Evolutionary conservation across 2,888 invertebrate species (phyloP).

Genomic region (Monopis laevigella): DNA sequence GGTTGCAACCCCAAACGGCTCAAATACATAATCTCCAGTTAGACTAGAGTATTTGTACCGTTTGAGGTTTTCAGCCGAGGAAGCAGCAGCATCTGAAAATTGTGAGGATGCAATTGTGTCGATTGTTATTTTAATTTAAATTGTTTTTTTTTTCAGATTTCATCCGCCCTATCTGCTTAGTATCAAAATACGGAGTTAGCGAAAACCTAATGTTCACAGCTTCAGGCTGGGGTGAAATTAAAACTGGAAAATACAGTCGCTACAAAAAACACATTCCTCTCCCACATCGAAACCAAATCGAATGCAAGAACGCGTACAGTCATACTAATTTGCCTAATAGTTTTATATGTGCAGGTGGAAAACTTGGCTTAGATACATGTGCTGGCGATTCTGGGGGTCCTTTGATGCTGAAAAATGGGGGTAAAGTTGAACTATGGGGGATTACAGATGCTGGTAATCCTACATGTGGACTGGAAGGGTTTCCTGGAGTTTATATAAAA

Average conservation of each 20-base stretch:
- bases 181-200: constrained; percentile 21
- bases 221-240: constrained; percentile 34
- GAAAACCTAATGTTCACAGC: constrained; percentile 25
- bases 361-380: constrained; percentile 33
- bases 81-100: no score
- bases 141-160: constrained; percentile 36
- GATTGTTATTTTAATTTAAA: no score
- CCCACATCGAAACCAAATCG: constrained; percentile 25
- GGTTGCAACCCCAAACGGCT: no score
- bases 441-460: constrained; percentile 33
- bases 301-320: constrained; percentile 27
- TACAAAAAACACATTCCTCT: constrained; percentile 33
- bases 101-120: no score
- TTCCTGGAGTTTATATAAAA: constrained; percentile 37
- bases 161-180: constrained; percentile 39
- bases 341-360: constrained; percentile 38
- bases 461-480: constrained; percentile 30
- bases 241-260: constrained; percentile 25
- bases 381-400: constrained; percentile 44
- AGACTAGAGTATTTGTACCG: no score
- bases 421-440: constrained; percentile 29
- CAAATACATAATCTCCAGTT: no score
- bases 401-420: constrained; percentile 24
- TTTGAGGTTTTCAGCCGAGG: no score
- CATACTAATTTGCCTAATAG: constrained; percentile 24